Percentiles rank a stretch among this genome's conserved stretches.
phyloP scores from a whole-genome alignment of 2,113 vertebrate genomes.

The Sturnus vulgaris region DNA sequence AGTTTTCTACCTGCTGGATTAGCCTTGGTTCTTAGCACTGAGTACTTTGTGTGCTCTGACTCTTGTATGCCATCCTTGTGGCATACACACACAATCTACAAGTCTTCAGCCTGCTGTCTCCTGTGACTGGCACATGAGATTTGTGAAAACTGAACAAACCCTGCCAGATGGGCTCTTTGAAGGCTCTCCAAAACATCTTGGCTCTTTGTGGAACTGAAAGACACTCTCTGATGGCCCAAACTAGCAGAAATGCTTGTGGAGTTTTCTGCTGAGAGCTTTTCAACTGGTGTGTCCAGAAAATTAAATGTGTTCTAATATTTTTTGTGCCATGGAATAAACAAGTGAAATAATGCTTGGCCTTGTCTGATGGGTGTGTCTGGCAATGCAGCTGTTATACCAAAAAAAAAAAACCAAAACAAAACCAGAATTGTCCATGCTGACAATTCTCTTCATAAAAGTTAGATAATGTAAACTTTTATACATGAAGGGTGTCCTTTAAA shows the following conservation, averaged over 20 bases:
- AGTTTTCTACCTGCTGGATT: background rate
- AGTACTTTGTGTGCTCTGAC: background rate
- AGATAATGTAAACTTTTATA: background rate
- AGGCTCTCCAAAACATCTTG: background rate
- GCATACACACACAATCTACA: accelerated
- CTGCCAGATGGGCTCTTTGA: background rate
- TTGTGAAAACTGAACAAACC: background rate
- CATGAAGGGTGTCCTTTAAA: background rate
- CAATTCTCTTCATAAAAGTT: background rate
- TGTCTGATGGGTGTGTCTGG: background rate
- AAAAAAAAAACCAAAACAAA: background rate
- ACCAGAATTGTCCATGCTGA: background rate
- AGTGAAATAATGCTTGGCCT: background rate
- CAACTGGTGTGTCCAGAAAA: background rate
- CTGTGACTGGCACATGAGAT: background rate
- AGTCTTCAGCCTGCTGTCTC: background rate
- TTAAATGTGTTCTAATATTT: background rate
- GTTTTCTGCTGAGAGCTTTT: background rate
- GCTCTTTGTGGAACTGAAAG: background rate
- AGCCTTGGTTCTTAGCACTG: background rate
- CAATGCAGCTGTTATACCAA: background rate
- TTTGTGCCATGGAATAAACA: background rate
- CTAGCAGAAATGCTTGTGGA: background rate
- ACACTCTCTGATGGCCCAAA: background rate
- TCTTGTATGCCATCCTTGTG: background rate